Percentiles rank a stretch among this genome's conserved stretches.
These are phyloP conservation scores for Parambassis ranga DNA, from an alignment of 2,797 vertebrate genomes.

Conservation along the genomic window DNA sequence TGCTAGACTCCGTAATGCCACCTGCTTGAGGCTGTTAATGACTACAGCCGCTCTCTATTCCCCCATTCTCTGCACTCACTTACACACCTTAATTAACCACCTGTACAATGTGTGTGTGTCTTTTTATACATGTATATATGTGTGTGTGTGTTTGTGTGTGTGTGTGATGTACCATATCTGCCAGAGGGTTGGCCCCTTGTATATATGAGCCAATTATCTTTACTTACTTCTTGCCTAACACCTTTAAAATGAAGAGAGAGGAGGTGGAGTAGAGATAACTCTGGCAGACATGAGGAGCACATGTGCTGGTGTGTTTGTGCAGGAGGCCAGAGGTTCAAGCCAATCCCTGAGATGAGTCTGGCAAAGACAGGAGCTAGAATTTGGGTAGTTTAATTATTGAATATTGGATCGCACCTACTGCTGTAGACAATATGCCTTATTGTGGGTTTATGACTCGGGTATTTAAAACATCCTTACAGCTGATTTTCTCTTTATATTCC, in stretches of 20 bases:
- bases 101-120: conserved; percentile 33
- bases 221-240: conserved; percentile 54
- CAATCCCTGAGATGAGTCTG: conserved; percentile 19
- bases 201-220: conserved; percentile 62
- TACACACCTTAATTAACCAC: conserved; percentile 66
- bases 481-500: neutral
- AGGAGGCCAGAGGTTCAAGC: conserved; percentile 22
- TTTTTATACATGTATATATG: too few species aligned
- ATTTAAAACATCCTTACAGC: neutral
- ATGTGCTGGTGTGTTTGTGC: conserved; percentile 16
- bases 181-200: conserved; percentile 25
- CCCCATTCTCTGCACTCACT: conserved; percentile 49
- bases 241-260: conserved; percentile 23
- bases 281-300: conserved; percentile 19
- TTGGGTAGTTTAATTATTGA: conserved; percentile 17
- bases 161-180: neutral
- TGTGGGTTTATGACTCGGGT: neutral
- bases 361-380: conserved; percentile 9
- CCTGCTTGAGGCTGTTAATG: conserved; percentile 56
- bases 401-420: neutral
- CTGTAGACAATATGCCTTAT: neutral
- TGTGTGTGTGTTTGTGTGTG: conserved; percentile 21
- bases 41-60: conserved; percentile 38
- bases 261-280: conserved; percentile 24
- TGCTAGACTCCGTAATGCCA: conserved; percentile 38